These are phyloP conservation scores for Eulimnadia texana DNA, from an alignment of 1,140 invertebrate species.

Conservation along the genomic window DNA sequence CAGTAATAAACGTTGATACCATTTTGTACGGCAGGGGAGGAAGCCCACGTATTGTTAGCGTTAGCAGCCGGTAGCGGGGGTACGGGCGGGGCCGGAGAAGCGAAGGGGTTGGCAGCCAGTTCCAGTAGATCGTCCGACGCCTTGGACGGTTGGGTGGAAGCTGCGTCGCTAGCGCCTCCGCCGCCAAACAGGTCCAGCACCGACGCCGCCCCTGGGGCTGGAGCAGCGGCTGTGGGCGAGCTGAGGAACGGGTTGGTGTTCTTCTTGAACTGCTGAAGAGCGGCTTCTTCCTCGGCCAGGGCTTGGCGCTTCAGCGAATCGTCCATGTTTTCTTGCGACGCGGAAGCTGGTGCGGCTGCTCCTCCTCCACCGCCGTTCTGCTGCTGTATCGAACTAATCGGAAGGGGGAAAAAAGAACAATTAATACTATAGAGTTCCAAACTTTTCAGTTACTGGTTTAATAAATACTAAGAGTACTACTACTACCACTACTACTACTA, in stretches of 20 bases:
- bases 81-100: conserved; percentile 30
- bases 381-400: conserved; percentile 27
- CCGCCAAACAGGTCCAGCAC: conserved; percentile 61
- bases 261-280: conserved; percentile 72
- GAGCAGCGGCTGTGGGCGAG: conserved; percentile 29
- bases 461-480: no score
- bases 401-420: background rate
- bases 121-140: conserved; percentile 80
- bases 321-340: conserved; percentile 59
- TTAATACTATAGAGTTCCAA: no score
- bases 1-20: conserved; percentile 21
- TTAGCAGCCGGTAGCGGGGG: conserved; percentile 24
- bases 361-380: conserved; percentile 49
- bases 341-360: conserved; percentile 50
- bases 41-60: background rate
- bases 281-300: conserved; percentile 85
- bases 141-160: conserved; percentile 33
- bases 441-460: no score
- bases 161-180: conserved; percentile 3
- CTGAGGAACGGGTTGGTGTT: conserved; percentile 76
- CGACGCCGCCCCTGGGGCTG: conserved; percentile 32
- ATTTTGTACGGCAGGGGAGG: conserved; percentile 24
- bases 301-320: conserved; percentile 71
- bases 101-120: conserved; percentile 72
- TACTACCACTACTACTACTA: no score